These are phyloP conservation scores for Nipponacmea schrenckii DNA, from an alignment of 2,888 invertebrate species.

Conservation along the genomic window DNA sequence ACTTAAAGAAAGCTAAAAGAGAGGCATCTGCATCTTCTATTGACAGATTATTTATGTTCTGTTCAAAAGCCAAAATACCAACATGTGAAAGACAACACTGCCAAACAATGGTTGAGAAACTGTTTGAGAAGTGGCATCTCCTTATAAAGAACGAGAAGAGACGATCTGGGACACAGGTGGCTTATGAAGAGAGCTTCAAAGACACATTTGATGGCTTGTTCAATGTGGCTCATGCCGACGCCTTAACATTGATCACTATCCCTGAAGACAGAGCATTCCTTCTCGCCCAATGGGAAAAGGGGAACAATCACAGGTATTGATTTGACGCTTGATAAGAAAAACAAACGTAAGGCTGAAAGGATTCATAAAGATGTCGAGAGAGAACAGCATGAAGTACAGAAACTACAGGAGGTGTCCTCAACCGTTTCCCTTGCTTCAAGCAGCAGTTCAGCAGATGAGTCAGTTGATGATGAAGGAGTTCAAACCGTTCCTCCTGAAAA, in stretches of 20 bases:
- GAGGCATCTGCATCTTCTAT: background rate
- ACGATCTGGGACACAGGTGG: no score
- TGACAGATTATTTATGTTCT: background rate
- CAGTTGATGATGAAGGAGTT: background rate
- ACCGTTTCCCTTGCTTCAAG: constrained; percentile 1
- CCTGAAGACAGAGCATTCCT: constrained; percentile 3
- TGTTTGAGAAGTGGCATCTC: constrained; percentile 9
- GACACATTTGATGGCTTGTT: constrained; percentile 3
- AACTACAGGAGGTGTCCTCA: background rate
- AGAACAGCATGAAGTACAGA: background rate
- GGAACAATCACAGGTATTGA: constrained; percentile 5
- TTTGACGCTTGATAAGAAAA: constrained; percentile 2
- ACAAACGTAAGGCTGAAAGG: background rate
- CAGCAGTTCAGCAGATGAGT: constrained; percentile 4
- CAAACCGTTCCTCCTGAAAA: background rate
- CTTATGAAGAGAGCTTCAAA: no score
- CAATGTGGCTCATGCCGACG: constrained; percentile 7
- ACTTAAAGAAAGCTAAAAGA: background rate
- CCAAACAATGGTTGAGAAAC: background rate
- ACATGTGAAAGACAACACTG: constrained; percentile 9
- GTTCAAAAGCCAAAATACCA: background rate
- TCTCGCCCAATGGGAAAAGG: background rate
- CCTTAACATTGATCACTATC: background rate
- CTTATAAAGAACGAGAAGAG: constrained; percentile 5
- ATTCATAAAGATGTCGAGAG: background rate